Percentiles rank a stretch among this genome's conserved stretches.
phyloP scores from a whole-genome alignment of 1,140 invertebrate species.

The Coenobita brevimanus region DNA sequence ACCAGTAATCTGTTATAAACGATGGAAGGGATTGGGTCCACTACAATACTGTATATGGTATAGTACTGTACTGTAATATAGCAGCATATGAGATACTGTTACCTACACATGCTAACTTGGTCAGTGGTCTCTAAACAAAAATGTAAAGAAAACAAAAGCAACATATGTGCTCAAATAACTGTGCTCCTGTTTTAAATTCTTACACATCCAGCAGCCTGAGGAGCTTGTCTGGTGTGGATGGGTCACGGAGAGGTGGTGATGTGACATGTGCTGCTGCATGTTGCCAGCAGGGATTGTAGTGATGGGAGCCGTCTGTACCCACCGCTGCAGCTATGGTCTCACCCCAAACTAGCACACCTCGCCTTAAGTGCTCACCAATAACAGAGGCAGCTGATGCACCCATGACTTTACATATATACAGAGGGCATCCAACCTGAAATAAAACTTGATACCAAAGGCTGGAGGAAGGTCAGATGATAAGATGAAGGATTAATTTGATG shows the following conservation, averaged over 20 bases:
- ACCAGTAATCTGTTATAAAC: too few species aligned
- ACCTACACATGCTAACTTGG: too few species aligned
- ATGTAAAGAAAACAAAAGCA: not conserved
- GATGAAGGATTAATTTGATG: not conserved
- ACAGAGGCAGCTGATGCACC: slow-evolving; percentile 88
- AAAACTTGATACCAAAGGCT: slow-evolving; percentile 4
- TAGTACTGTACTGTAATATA: not conserved
- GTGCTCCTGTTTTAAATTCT: slow-evolving; percentile 72
- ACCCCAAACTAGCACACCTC: slow-evolving; percentile 81
- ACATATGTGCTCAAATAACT: too few species aligned
- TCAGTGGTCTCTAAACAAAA: too few species aligned
- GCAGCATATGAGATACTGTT: too few species aligned
- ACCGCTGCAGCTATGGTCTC: slow-evolving; percentile 86
- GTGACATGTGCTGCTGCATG: slow-evolving; percentile 81
- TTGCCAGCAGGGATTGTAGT: slow-evolving; percentile 78
- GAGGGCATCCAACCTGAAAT: slow-evolving; percentile 85
- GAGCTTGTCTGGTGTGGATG: slow-evolving; percentile 85
- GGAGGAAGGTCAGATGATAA: not conserved
- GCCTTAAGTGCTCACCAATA: slow-evolving; percentile 80
- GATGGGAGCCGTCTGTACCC: slow-evolving; percentile 76
- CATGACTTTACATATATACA: slow-evolving; percentile 98
- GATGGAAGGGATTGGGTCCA: too few species aligned
- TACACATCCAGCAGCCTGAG: slow-evolving; percentile 90
- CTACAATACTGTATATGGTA: not conserved
- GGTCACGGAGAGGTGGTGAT: slow-evolving; percentile 87